Conservation (phyloP, 2,797 vertebrate genomes). For the Phyllotis vaccarum region DNA sequence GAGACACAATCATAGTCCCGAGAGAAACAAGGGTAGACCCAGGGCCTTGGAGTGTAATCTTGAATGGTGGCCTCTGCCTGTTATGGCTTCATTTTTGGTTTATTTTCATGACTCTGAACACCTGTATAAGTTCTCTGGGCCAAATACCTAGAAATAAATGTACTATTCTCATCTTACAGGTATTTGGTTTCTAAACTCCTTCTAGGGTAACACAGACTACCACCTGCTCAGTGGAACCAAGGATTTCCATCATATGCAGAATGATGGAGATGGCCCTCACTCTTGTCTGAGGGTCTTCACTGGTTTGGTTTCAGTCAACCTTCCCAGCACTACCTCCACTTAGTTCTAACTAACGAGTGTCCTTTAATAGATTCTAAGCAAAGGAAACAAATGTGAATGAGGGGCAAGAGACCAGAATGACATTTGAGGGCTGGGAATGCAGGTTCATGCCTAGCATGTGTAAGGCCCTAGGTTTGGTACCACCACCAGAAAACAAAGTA, state of each 20-base stretch:
- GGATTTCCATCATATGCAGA: rapidly evolving
- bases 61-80: background rate
- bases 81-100: background rate
- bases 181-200: background rate
- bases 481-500: background rate
- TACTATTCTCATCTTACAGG: background rate
- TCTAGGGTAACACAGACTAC: rapidly evolving
- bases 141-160: background rate
- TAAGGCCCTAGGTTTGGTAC: background rate
- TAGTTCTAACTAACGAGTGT: background rate
- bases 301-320: background rate
- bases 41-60: background rate
- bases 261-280: background rate
- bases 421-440: background rate
- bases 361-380: background rate
- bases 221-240: background rate
- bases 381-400: background rate
- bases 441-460: background rate
- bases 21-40: background rate
- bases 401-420: background rate
- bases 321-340: background rate
- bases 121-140: background rate
- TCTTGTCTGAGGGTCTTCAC: background rate
- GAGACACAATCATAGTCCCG: background rate
- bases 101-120: background rate